Base-by-base conservation (phyloP, 92 coral and sea anemone genomes). In the Zoanthus sociatus region DNA sequence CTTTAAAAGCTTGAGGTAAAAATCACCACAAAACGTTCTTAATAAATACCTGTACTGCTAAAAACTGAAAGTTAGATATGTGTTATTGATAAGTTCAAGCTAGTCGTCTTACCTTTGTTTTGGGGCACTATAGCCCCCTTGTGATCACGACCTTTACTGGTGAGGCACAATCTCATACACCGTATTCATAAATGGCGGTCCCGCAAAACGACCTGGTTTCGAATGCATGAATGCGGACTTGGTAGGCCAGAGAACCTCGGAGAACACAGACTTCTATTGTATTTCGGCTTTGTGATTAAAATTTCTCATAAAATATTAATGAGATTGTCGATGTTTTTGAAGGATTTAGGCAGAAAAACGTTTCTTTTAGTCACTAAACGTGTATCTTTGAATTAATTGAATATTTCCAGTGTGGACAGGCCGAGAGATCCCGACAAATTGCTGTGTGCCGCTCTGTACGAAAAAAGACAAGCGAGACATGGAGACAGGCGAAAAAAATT, bases 121-220 rank as follows among this genome's bases (percentile, higher is more conserved):
- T 26, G 26, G 26, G 26, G 26, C 26, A 26, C 26, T 26, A 26
- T 26, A 26, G 26, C 26, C 26, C 26, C 26, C 26, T 26, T 26
- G 26, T 26, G 26, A 26, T 26, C 26, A 26, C 26, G 26, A 26
- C 26, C 26, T 26, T 26, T 26, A 26, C 26, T 26, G 26, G 26
- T 26, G 26, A 26, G 26, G 26, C 53, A 48, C 53, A 48, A 5
- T 48, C 5, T 48, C 9, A 50, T 50, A 50, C 4, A 5, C 71
- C 87, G 46, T 82, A 54, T 79, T 76, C 68, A 87, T 33, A 87
- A 76, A 45, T 58, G 89, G 84, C 84, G 37, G 77, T 84, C 66
- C 10, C 68, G 85, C 71, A 30, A 67, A 87, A 63, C 68, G 81
- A 74, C 78, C 87, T 79, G 87, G 90, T 44, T 53, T 54, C 79